These are phyloP conservation scores for Zosterops hypoxanthus DNA, from an alignment of 2,113 vertebrate genomes.

Conservation along the genomic window DNA sequence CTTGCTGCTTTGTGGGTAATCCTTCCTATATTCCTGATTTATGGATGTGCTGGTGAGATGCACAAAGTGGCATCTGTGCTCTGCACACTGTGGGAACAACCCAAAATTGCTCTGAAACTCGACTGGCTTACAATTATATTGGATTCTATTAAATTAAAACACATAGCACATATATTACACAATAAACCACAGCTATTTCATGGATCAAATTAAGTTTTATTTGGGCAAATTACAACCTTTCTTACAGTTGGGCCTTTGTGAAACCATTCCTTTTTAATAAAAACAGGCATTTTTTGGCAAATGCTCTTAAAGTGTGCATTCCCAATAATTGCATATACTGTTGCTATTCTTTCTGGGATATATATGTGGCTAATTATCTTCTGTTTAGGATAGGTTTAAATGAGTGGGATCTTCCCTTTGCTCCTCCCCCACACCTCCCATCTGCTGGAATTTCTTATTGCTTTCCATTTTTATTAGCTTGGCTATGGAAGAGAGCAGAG, in stretches of 20 bases:
- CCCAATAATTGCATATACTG: conserved; percentile 30
- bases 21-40: not conserved
- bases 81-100: conserved; percentile 73
- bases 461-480: conserved; percentile 59
- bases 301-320: conserved; percentile 65
- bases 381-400: conserved; percentile 9
- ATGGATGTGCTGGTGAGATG: not conserved
- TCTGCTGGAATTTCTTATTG: conserved; percentile 34
- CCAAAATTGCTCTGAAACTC: conserved; percentile 77
- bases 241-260: conserved; percentile 84
- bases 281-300: conserved; percentile 79
- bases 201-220: conserved; percentile 90
- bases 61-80: conserved; percentile 57
- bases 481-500: conserved; percentile 48
- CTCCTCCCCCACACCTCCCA: not conserved
- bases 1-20: conserved; percentile 58
- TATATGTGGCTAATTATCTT: conserved; percentile 43
- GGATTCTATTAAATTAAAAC: conserved; percentile 84
- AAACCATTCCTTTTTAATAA: conserved; percentile 86
- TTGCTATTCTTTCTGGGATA: not conserved
- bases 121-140: conserved; percentile 83
- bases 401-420: conserved; percentile 3
- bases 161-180: conserved; percentile 86
- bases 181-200: conserved; percentile 88
- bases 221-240: conserved; percentile 86